Conservation (phyloP, 2,113 vertebrate species). For the Callionymus lyra region DNA sequence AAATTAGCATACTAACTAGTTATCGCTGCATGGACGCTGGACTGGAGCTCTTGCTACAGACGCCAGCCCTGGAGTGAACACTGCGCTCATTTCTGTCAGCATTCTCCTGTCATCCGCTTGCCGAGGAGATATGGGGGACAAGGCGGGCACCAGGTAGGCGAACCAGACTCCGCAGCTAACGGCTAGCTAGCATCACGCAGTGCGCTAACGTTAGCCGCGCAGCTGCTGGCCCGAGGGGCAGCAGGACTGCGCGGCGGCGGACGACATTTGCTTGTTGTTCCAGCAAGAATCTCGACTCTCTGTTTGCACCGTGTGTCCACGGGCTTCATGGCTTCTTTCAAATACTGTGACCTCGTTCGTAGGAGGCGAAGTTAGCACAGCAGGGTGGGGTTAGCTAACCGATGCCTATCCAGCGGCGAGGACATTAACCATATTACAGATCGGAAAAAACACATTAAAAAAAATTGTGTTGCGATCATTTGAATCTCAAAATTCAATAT, state of each 20-base stretch:
- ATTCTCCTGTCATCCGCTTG: slow-evolving; percentile 41
- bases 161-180: slow-evolving; percentile 12
- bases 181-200: slow-evolving; percentile 45
- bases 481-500: too few species aligned
- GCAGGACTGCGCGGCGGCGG: background rate
- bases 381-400: slow-evolving; percentile 56
- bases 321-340: background rate
- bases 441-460: too few species aligned
- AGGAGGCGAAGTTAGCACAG: slow-evolving; percentile 21
- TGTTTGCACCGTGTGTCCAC: background rate
- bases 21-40: slow-evolving; percentile 26
- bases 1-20: slow-evolving; percentile 46
- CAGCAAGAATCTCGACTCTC: background rate
- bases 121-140: slow-evolving; percentile 64
- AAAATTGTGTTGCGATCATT: too few species aligned
- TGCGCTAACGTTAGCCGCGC: slow-evolving; percentile 27
- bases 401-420: background rate
- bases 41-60: slow-evolving; percentile 10
- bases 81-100: slow-evolving; percentile 34
- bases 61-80: slow-evolving; percentile 3
- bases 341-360: background rate
- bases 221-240: slow-evolving; percentile 1
- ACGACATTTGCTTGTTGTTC: background rate
- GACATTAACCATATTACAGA: too few species aligned
- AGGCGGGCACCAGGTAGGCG: slow-evolving; percentile 66